These are phyloP conservation scores for Rhadinocentrus ornatus DNA, from an alignment of 2,797 vertebrate species.

Conservation along the genomic window DNA sequence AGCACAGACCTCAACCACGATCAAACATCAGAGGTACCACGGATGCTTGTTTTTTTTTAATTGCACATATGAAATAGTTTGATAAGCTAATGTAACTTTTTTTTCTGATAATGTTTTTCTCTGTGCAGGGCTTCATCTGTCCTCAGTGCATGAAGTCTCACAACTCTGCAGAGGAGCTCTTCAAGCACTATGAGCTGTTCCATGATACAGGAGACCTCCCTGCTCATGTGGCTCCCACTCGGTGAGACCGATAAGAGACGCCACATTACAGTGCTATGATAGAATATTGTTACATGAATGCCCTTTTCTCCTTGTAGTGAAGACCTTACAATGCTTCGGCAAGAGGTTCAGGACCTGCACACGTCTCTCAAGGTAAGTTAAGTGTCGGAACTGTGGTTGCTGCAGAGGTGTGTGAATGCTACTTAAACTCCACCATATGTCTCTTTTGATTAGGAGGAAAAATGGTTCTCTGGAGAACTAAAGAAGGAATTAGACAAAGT, in stretches of 20 bases:
- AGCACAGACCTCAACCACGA: slow-evolving; percentile 93
- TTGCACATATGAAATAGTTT: neutral
- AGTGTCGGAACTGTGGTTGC: neutral
- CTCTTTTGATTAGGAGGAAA: slow-evolving; percentile 88
- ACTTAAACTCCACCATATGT: slow-evolving; percentile 1
- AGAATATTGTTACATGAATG: neutral
- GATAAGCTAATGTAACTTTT: neutral
- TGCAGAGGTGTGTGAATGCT: slow-evolving; percentile 1
- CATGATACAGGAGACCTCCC: slow-evolving; percentile 92
- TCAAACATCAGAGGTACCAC: slow-evolving; percentile 93
- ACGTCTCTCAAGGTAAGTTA: slow-evolving; percentile 91
- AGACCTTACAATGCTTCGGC: slow-evolving; percentile 90
- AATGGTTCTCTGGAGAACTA: slow-evolving; percentile 97
- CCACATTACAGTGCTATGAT: neutral
- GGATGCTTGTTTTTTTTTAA: neutral
- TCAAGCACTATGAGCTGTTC: slow-evolving; percentile 96
- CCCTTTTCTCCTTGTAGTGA: slow-evolving; percentile 76
- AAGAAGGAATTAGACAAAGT: slow-evolving; percentile 99
- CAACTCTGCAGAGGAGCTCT: slow-evolving; percentile 97
- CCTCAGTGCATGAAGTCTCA: slow-evolving; percentile 99
- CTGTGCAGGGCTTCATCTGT: slow-evolving; percentile 95
- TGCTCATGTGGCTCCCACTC: slow-evolving; percentile 85
- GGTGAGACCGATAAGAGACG: slow-evolving; percentile 78
- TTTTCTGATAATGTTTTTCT: slow-evolving; percentile 30
- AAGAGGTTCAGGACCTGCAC: slow-evolving; percentile 96